Evolutionary conservation across 2,888 invertebrate species (phyloP).

Genomic region (Perdita meconis): DNA sequence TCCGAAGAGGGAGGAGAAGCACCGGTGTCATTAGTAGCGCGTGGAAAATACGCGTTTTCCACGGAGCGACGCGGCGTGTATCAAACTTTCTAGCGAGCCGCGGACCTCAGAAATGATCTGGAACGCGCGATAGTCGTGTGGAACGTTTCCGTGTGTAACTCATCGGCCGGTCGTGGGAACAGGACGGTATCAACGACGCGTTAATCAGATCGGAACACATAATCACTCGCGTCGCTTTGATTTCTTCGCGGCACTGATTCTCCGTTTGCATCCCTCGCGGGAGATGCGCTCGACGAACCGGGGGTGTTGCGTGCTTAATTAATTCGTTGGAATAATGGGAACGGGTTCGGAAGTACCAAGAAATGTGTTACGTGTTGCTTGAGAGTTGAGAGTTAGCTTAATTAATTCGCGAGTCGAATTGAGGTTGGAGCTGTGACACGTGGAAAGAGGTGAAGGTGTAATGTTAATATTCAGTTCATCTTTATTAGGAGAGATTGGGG

Average conservation of each 20-base stretch:
- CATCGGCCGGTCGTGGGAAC: constrained; percentile 31
- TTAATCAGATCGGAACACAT: constrained; percentile 66
- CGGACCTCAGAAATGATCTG: constrained; percentile 52
- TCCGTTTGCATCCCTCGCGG: neutral
- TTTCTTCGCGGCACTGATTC: constrained; percentile 30
- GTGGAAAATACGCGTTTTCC: constrained; percentile 46
- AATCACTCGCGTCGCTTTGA: constrained; percentile 16
- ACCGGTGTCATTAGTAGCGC: constrained; percentile 47
- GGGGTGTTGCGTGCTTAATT: no score
- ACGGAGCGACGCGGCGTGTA: constrained; percentile 3
- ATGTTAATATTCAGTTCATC: no score
- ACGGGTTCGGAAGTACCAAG: no score
- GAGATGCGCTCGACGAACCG: no score
- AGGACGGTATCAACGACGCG: constrained; percentile 31
- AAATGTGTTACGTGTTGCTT: no score
- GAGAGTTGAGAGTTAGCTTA: no score
- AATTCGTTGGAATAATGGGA: no score
- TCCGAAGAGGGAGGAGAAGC: neutral
- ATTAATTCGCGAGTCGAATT: no score
- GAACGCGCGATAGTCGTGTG: constrained; percentile 49
- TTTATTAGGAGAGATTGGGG: no score
- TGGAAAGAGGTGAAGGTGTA: no score
- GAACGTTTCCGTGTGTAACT: constrained; percentile 45
- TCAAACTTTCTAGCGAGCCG: constrained; percentile 37
- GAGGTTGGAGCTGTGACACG: no score